Evolutionary conservation across 2,113 vertebrate species (phyloP).

Genomic region (Hippocampus guttulatus): DNA sequence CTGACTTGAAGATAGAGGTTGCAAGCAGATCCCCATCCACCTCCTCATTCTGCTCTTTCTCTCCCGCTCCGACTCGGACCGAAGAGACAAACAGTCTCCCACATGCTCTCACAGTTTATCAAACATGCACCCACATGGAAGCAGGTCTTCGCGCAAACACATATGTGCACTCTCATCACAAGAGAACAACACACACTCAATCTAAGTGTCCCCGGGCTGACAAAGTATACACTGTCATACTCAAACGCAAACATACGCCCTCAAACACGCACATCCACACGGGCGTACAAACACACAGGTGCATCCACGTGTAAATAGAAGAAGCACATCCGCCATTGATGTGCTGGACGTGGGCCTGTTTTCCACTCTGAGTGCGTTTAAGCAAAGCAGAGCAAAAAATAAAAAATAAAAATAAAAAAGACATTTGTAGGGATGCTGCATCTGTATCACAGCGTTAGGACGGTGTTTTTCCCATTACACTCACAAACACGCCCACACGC

Average conservation of each 20-base stretch:
- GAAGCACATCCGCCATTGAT: slow-evolving; percentile 35
- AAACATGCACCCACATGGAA: slow-evolving; percentile 76
- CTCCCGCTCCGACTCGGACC: slow-evolving; percentile 57
- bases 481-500: slow-evolving; percentile 6
- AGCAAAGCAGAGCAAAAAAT: slow-evolving; percentile 27
- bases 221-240: slow-evolving; percentile 67
- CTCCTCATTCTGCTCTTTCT: slow-evolving; percentile 58
- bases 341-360: slow-evolving; percentile 36
- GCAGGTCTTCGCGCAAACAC: slow-evolving; percentile 72
- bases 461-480: slow-evolving; percentile 25
- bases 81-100: slow-evolving; percentile 78
- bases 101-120: slow-evolving; percentile 76
- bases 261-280: slow-evolving; percentile 46
- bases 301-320: slow-evolving; percentile 63
- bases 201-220: slow-evolving; percentile 56
- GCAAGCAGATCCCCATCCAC: slow-evolving; percentile 58
- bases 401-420: slow-evolving; percentile 12
- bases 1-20: slow-evolving; percentile 66
- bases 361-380: slow-evolving; percentile 37
- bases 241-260: slow-evolving; percentile 62
- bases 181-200: slow-evolving; percentile 56
- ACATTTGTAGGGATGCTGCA: slow-evolving; percentile 26
- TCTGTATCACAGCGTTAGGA: slow-evolving; percentile 32
- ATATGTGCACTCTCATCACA: slow-evolving; percentile 63
- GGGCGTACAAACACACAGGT: slow-evolving; percentile 63